Evolutionary conservation across 1,140 invertebrate genomes (phyloP).

Genomic region (Drosophila jambulina): DNA sequence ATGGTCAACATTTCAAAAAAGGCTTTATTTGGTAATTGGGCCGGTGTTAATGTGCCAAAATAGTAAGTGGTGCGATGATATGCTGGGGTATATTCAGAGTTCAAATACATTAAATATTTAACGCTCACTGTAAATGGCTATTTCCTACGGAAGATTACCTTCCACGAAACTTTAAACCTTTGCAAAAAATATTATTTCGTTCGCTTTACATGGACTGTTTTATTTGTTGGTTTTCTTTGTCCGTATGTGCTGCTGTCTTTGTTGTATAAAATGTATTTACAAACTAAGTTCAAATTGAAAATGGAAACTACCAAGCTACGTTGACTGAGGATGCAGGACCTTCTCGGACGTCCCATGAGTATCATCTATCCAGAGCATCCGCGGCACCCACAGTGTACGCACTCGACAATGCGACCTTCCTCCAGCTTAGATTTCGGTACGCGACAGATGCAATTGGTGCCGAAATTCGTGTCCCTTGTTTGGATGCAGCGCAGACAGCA

Average conservation of each 20-base stretch:
- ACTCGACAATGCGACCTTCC: conserved; percentile 98
- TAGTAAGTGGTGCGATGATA: too few species aligned
- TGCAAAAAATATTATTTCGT: conserved; percentile 1
- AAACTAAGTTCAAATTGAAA: conserved; percentile 19
- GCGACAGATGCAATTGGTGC: conserved; percentile 99
- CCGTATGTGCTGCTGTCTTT: background rate
- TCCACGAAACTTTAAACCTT: background rate
- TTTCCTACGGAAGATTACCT: background rate
- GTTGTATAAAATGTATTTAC: conserved; percentile 40
- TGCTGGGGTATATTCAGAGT: too few species aligned
- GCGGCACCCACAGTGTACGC: conserved; percentile 98
- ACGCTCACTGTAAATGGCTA: background rate
- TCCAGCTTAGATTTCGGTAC: conserved; percentile 99
- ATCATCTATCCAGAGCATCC: conserved; percentile 93
- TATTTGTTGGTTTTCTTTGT: background rate
- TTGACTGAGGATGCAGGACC: background rate
- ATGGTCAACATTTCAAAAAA: too few species aligned
- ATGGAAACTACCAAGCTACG: conserved; percentile 18
- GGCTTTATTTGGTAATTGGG: too few species aligned
- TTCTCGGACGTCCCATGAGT: background rate
- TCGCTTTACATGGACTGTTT: conserved; percentile 4
- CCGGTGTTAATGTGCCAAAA: too few species aligned
- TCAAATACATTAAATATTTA: background rate
- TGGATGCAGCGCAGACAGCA: conserved; percentile 99
- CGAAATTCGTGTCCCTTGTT: conserved; percentile 99